Percentiles rank a stretch among this genome's conserved stretches.
phyloP scores from a whole-genome alignment of 2,113 vertebrate genomes.

The Greenwoodochromis staneri region DNA sequence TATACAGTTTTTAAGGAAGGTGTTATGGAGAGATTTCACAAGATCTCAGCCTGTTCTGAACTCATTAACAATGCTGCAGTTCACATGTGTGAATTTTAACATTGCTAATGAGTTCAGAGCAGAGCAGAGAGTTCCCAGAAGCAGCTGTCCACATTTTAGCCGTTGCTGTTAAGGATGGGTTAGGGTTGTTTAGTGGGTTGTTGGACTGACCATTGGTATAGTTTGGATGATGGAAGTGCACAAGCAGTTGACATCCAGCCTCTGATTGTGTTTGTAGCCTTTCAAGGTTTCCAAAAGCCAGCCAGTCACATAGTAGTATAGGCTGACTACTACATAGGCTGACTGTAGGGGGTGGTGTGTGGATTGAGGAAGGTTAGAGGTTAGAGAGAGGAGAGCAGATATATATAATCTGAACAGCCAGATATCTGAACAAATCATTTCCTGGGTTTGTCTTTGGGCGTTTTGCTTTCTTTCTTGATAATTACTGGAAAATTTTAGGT shows the following conservation, averaged over 20 bases:
- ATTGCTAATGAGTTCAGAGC: background rate
- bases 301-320: background rate
- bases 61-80: background rate
- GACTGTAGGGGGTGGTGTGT: background rate
- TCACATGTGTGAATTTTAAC: background rate
- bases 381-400: background rate
- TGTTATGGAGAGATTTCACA: background rate
- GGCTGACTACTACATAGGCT: background rate
- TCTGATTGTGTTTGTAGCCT: background rate
- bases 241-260: background rate
- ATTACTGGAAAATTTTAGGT: background rate
- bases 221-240: background rate
- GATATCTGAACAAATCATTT: background rate
- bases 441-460: background rate
- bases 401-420: background rate
- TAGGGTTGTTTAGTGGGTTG: background rate
- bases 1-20: background rate
- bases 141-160: background rate
- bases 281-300: background rate
- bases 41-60: background rate
- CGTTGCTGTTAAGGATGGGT: background rate
- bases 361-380: background rate
- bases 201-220: background rate
- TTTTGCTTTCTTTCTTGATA: background rate
- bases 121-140: background rate